Percentiles rank a stretch among this genome's conserved stretches.
Evolutionary conservation across 2,888 invertebrate genomes (phyloP).

Genomic region (Thelaira solivaga): DNA sequence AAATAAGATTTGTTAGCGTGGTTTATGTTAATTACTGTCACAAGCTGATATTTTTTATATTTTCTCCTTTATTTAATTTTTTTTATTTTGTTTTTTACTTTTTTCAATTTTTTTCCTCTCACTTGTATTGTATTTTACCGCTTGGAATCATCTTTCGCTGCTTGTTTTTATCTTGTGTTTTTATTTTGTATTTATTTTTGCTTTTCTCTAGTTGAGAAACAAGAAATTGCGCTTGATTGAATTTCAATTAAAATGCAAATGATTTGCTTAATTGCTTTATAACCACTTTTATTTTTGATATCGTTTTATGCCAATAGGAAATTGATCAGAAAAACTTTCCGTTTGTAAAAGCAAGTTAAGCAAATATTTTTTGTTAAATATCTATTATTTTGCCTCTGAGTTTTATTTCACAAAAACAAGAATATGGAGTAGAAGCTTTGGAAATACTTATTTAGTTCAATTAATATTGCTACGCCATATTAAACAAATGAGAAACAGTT

Average conservation of each 20-base stretch:
- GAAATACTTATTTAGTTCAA: too few relatives aligned
- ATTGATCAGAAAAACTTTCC: conserved; percentile 7
- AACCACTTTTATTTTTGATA: conserved; percentile 61
- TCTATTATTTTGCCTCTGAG: too few relatives aligned
- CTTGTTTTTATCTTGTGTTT: not conserved
- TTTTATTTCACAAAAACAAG: too few relatives aligned
- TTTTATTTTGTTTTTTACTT: not conserved
- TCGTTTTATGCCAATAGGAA: conserved; percentile 51
- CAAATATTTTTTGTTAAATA: too few relatives aligned
- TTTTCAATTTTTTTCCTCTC: not conserved
- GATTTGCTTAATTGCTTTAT: conserved; percentile 63
- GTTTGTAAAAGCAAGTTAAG: not conserved
- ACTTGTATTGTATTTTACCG: conserved; percentile 42
- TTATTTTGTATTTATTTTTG: conserved; percentile 3
- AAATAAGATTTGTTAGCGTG: conserved; percentile 66
- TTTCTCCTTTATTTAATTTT: conserved; percentile 23
- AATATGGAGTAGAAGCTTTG: too few relatives aligned
- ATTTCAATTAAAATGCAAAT: conserved; percentile 66
- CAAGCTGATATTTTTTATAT: conserved; percentile 56
- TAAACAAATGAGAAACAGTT: too few relatives aligned
- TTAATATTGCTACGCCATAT: too few relatives aligned
- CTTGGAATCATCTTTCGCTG: conserved; percentile 38
- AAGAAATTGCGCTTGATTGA: conserved; percentile 64
- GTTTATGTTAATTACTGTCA: conserved; percentile 67
- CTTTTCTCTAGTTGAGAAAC: conserved; percentile 56